Base-by-base conservation (phyloP, 1,140 invertebrate genomes). In the Atta texana region DNA sequence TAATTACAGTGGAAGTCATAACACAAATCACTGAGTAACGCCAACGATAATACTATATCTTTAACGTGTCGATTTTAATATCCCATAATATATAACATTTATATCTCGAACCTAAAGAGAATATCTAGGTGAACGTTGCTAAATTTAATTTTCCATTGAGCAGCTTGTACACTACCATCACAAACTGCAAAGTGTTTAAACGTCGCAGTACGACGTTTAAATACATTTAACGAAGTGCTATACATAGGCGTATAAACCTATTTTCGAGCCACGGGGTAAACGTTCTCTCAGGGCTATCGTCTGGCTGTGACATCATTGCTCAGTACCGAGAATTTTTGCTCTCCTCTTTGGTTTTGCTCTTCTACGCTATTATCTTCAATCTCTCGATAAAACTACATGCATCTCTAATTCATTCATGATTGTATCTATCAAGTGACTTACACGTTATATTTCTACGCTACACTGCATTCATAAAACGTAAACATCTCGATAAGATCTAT, bases 201-300 rank as follows among this genome's bases (percentile, higher is more conserved):
- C 39, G 39, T 7, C 10, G 76, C 74, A 51, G 66, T 21, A 53
- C 34, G 74, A 68, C 87, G 87, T 88, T 91, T 88, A 72, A 90
- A 89, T 88, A 66, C 88, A 81, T 85, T 91, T 89, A 91, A 91
- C 78, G 76, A 78, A 89, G 66, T 51, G 63, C 89, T 91, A 91
- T 91, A 91, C 76, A 90, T 91, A 91, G 91, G 39, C 61, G 51
- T 88, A 77, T 88, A 85, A 88, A 78, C 80, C 91, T 90, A 92
- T 91, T 91, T 92, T 91, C 87, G 89, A 72, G 87, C 24, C 77
- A n/a, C 87, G 90, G 90, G 90, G 90, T 91, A 91, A 91, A 91
- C 90, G 90, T 91, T 91, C 90, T 91, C 90, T 90, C 86, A 68
- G 90, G 75, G 89, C 89, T 87, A 76, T 84, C 89, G 89, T 87